These are phyloP conservation scores for Rissa tridactyla DNA, from an alignment of 2,113 vertebrate species.

Conservation along the genomic window DNA sequence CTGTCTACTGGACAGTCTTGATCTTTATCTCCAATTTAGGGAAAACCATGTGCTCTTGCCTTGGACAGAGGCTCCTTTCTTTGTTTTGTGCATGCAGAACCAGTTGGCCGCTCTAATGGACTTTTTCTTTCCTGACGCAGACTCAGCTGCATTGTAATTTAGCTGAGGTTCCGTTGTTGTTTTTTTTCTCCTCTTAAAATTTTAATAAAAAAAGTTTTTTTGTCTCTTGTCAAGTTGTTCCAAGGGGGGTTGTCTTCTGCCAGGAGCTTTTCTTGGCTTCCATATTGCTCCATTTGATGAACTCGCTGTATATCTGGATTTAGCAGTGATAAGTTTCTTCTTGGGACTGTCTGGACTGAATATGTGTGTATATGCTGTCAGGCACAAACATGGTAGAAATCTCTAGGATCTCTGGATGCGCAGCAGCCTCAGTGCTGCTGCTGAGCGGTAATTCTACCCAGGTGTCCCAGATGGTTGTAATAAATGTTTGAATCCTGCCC, in stretches of 20 bases:
- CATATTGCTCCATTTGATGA: background rate
- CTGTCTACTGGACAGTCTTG: background rate
- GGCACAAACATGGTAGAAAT: constrained; percentile 12
- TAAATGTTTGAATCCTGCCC: constrained; percentile 4
- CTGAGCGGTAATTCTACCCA: constrained; percentile 51
- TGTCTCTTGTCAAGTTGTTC: background rate
- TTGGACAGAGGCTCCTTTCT: background rate
- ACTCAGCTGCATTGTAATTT: background rate
- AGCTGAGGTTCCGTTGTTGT: background rate
- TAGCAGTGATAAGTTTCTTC: background rate
- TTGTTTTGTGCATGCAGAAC: background rate
- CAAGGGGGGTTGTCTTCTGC: background rate
- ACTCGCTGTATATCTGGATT: background rate
- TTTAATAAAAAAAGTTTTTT: background rate
- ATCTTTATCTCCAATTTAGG: background rate
- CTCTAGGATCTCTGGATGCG: constrained; percentile 35
- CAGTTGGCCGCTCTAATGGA: background rate
- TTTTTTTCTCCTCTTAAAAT: background rate
- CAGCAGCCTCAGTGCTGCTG: constrained; percentile 30
- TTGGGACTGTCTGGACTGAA: background rate
- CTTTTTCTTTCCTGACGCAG: background rate
- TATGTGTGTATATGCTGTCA: background rate
- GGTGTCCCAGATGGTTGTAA: constrained; percentile 53
- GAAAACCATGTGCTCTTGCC: background rate
- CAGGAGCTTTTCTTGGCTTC: constrained; percentile 30